Evolutionary conservation across 2,888 invertebrate genomes (phyloP).

Genomic region (Drosophila buzzatii): DNA sequence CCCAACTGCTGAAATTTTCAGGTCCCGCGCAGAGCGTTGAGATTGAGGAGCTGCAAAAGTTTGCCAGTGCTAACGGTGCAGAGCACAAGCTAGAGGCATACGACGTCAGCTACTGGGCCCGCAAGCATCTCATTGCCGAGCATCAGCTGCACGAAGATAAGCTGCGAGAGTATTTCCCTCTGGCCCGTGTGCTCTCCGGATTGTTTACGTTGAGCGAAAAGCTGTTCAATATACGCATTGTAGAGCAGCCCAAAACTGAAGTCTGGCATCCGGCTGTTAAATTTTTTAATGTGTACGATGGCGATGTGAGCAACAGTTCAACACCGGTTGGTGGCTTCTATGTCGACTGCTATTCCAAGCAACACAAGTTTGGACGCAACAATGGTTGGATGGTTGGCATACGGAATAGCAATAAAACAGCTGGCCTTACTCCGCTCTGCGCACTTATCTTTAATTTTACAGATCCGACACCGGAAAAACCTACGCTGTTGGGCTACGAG

Average conservation of each 20-base stretch:
- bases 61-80: slow-evolving; percentile 91
- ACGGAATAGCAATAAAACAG: slow-evolving; percentile 89
- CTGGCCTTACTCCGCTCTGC: slow-evolving; percentile 90
- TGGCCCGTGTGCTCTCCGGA: slow-evolving; percentile 92
- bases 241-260: slow-evolving; percentile 88
- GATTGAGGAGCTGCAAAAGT: slow-evolving; percentile 89
- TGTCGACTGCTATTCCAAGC: slow-evolving; percentile 91
- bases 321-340: slow-evolving; percentile 92
- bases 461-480: slow-evolving; percentile 87
- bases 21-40: slow-evolving; percentile 92
- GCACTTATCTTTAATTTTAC: slow-evolving; percentile 93
- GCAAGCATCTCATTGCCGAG: slow-evolving; percentile 89
- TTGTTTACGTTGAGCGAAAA: slow-evolving; percentile 91
- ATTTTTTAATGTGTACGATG: slow-evolving; percentile 92
- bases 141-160: slow-evolving; percentile 90
- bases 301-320: slow-evolving; percentile 65
- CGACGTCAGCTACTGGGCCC: slow-evolving; percentile 95
- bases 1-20: slow-evolving; percentile 89
- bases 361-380: slow-evolving; percentile 88
- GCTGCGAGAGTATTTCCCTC: slow-evolving; percentile 92
- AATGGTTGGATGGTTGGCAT: slow-evolving; percentile 93
- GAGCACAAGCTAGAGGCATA: slow-evolving; percentile 90
- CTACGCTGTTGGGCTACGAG: slow-evolving; percentile 90
- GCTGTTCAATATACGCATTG: slow-evolving; percentile 92
- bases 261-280: slow-evolving; percentile 95